phyloP scores from a whole-genome alignment of 2,113 vertebrate species.

The Andinoacara biseriatus region DNA sequence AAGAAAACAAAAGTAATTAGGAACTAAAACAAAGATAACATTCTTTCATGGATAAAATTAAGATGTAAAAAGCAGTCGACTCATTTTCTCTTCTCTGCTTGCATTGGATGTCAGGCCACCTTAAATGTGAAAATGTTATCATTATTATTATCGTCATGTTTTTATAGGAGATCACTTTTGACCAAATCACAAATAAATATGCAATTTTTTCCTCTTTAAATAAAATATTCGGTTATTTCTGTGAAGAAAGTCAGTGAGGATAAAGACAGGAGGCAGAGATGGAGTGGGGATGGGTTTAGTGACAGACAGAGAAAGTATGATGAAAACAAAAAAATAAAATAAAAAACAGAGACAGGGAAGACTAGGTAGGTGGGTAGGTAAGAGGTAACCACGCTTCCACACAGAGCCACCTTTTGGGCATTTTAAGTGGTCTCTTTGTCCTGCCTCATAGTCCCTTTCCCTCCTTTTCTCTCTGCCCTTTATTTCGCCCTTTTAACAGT shows the following conservation, averaged over 20 bases:
- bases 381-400: slow-evolving; percentile 53
- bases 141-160: not conserved
- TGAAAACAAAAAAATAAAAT: not conserved
- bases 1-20: not conserved
- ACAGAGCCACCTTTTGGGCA: slow-evolving; percentile 53
- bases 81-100: not conserved
- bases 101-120: not conserved
- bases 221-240: not conserved
- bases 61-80: not conserved
- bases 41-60: too few relatives aligned
- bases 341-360: not conserved
- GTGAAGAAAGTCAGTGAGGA: not conserved
- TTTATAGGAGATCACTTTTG: not conserved
- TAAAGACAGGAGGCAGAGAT: not conserved
- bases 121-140: not conserved
- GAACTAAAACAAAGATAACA: not conserved
- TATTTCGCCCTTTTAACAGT: slow-evolving; percentile 71
- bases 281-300: slow-evolving; percentile 28
- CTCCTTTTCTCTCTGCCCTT: slow-evolving; percentile 59
- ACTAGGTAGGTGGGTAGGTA: not conserved
- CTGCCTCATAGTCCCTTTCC: slow-evolving; percentile 59
- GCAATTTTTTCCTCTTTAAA: not conserved
- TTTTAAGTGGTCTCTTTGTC: slow-evolving; percentile 75
- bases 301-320: slow-evolving; percentile 8
- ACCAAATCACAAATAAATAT: not conserved